Base-by-base conservation (phyloP, 1,140 invertebrate species). In the Pogonus chalceus region DNA sequence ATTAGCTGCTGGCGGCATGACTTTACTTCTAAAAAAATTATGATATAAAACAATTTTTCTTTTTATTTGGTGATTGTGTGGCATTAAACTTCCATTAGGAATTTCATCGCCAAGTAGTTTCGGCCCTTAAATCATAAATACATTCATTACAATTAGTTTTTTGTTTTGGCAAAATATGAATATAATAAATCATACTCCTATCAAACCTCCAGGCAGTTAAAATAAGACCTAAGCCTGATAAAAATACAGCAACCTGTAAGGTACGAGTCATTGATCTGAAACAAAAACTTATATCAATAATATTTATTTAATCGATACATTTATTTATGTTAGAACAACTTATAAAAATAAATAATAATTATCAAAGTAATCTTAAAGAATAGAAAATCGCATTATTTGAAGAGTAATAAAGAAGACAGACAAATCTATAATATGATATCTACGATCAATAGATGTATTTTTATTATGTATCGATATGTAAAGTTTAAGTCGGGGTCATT, bases 1-100 rank as follows among this genome's bases (percentile, higher is more conserved):
- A 68, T 90, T 86, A n/a, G 82, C 73, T 2, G 87, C 85, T 16
- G 76, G 70, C 0, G 88, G 88, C 50, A 77, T 70, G 16, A 90
- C 88, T 64, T 79, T 80, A 1, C 79, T 76, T 39, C 88, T 74
- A 66, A 88, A 88, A 62, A 81, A 84, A 67, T 90, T 89, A 69
- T 90, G 87, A 64, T 82, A 84, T 7, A 80, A 70, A 0, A 86
- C 80, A 53, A 89, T 86, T 72, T 85, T 86, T 59, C 77, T 74
- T 61, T 80, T 78, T 7, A 87, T 79, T 55, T 78, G 77, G 52
- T 74, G 68, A 58, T 75, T 74, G 50, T 68, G 67, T 0, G 84
- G 78, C 23, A 69, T 73, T 52, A 88, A 65, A 12, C 76, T 74
- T 57, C 72, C 74, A 47, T 76, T 72, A 3, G 82, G 80, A 56